These are phyloP conservation scores for Eilema caniola DNA, from an alignment of 2,888 invertebrate species.

Conservation along the genomic window DNA sequence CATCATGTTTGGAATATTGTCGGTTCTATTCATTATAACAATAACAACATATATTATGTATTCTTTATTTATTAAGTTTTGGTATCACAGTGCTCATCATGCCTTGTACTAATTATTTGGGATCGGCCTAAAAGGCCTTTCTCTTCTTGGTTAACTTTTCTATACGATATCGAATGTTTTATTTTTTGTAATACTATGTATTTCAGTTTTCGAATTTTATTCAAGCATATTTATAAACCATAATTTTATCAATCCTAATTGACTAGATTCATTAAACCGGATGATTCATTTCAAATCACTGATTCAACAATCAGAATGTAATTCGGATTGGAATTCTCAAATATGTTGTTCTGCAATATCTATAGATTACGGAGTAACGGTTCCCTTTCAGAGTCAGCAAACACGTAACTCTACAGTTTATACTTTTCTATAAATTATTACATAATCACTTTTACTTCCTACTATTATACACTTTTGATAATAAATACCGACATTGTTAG, in stretches of 20 bases:
- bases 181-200: too few species aligned
- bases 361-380: slow-evolving; percentile 28
- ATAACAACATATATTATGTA: too few species aligned
- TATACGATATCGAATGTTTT: too few species aligned
- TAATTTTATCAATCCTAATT: background rate
- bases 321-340: background rate
- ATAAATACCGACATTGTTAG: slow-evolving; percentile 59
- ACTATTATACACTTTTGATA: slow-evolving; percentile 57
- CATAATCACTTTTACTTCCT: slow-evolving; percentile 53
- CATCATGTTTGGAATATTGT: too few species aligned
- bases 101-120: too few species aligned
- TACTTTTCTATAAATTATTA: slow-evolving; percentile 48
- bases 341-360: background rate
- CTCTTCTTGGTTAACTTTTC: too few species aligned
- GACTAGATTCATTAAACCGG: background rate
- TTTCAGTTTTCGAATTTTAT: background rate
- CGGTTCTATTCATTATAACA: too few species aligned
- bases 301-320: background rate
- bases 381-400: slow-evolving; percentile 34
- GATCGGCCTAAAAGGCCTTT: too few species aligned
- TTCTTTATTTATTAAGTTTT: too few species aligned
- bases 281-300: background rate
- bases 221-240: background rate
- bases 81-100: too few species aligned
- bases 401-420: slow-evolving; percentile 45